phyloP scores from a whole-genome alignment of 2,888 invertebrate species.

The Microctonus aethiopoides region DNA sequence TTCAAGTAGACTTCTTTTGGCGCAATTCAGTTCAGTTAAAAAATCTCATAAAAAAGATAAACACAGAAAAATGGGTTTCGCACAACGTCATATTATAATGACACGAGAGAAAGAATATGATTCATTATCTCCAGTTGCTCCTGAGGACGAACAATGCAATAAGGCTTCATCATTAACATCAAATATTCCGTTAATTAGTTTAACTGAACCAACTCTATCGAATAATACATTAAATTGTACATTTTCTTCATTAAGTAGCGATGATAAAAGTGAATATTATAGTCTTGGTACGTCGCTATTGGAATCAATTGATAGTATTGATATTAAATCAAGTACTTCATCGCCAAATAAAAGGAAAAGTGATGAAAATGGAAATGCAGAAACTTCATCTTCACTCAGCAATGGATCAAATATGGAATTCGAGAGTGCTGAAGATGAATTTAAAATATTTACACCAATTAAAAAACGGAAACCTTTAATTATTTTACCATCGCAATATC shows the following conservation, averaged over 20 bases:
- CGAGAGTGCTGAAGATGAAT: conserved; percentile 49
- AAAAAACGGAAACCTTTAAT: conserved; percentile 50
- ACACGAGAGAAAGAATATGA: no score
- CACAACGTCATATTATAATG: conserved; percentile 42
- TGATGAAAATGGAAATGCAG: neutral
- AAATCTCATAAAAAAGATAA: conserved; percentile 60
- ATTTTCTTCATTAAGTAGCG: conserved; percentile 24
- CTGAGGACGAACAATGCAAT: neutral
- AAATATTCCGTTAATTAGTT: conserved; percentile 1
- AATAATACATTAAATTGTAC: conserved; percentile 15
- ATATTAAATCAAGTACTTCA: conserved; percentile 16
- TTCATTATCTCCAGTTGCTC: neutral
- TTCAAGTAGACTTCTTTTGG: conserved; percentile 57
- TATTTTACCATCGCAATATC: conserved; percentile 20
- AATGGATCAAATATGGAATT: conserved; percentile 33
- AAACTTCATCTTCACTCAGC: conserved; percentile 14
- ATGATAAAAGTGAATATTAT: conserved; percentile 21
- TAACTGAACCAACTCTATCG: neutral
- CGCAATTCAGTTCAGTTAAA: conserved; percentile 56
- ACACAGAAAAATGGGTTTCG: conserved; percentile 49
- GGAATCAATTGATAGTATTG: conserved; percentile 6
- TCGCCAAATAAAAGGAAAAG: conserved; percentile 42
- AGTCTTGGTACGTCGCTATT: conserved; percentile 19
- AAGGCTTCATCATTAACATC: conserved; percentile 16
- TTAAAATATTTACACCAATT: conserved; percentile 59